phyloP scores from a whole-genome alignment of 2,113 vertebrate genomes.

The Cryptotis parvus region DNA sequence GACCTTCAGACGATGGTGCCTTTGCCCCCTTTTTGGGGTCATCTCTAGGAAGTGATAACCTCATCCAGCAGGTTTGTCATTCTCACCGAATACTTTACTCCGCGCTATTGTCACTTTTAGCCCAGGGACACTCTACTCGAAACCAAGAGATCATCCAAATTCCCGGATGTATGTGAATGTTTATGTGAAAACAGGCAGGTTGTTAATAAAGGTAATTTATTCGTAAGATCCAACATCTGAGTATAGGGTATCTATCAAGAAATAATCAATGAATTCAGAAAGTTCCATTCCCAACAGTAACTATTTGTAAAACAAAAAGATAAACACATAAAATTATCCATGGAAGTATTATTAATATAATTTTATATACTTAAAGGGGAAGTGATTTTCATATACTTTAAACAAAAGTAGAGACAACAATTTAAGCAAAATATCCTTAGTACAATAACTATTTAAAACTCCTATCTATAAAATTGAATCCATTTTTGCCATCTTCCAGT shows the following conservation, averaged over 20 bases:
- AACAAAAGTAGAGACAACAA: background rate
- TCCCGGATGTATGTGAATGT: too few species aligned
- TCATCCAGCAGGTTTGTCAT: background rate
- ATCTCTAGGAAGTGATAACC: background rate
- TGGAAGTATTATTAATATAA: background rate
- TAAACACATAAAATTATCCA: background rate
- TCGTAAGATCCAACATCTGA: too few species aligned
- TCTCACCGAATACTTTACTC: background rate
- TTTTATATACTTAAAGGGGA: background rate
- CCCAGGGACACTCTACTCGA: background rate
- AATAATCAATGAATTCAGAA: too few species aligned
- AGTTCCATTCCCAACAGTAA: too few species aligned
- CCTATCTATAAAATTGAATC: background rate
- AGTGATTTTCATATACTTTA: background rate
- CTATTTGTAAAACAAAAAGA: too few species aligned
- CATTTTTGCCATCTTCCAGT: too few species aligned
- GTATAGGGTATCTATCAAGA: too few species aligned
- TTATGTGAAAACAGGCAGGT: too few species aligned
- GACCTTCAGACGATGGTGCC: background rate
- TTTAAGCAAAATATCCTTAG: background rate
- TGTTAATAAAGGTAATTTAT: too few species aligned
- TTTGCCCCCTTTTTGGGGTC: background rate
- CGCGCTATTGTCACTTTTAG: accelerated
- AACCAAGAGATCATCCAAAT: background rate
- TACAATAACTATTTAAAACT: background rate